Base-by-base conservation (phyloP, 2,797 vertebrate genomes). In the Syncerus caffer region DNA sequence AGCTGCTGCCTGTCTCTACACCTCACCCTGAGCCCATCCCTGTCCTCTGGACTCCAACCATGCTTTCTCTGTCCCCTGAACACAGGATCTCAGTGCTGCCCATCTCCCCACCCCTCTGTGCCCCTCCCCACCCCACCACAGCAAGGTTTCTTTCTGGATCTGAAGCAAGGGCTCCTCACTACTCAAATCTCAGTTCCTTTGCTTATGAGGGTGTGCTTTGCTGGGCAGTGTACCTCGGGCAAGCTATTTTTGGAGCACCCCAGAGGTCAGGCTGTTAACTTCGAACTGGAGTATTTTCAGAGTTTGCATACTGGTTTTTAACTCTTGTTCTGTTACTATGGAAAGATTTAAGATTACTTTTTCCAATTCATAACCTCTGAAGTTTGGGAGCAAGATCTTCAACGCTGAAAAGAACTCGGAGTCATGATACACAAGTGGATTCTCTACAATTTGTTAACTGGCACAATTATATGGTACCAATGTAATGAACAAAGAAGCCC, bases 71-170 rank as follows among this genome's bases (percentile, higher is more conserved):
- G 55, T 80, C n/a, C 55, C 15, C 74, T 27, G 15, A 57, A 50
- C 12, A 34, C 3, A 5, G 58, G 92, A 9, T 16, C 83, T 34
- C 38, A 51, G 42, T 42, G 16, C n/a, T 45, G 29, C 4, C 8
- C 4, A 2, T 17, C 15, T 3, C 23, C 53, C 31, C 3, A 1
- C 29, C 1, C 6, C 42, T 64, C 62, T n/a, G 1, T 4, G 2
- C 31, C 62, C 62, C 62, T 64, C 62, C 31, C 31, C 7, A 64
- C 15, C 62, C 62, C 62, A 9, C 62, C 62, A n/a, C 38, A 7
- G 51, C 19, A 2, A 47, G 51, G 25, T 58, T 74, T 85, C 42
- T 50, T 74, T 23, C 51, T 34, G 11, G 15, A 7, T 85, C 31
- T 84, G 27, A 3, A 47, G 38, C 55, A 23, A 25, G 3, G 3